Evolutionary conservation across 2,888 invertebrate species (phyloP).

Genomic region (Clunio marinus): DNA sequence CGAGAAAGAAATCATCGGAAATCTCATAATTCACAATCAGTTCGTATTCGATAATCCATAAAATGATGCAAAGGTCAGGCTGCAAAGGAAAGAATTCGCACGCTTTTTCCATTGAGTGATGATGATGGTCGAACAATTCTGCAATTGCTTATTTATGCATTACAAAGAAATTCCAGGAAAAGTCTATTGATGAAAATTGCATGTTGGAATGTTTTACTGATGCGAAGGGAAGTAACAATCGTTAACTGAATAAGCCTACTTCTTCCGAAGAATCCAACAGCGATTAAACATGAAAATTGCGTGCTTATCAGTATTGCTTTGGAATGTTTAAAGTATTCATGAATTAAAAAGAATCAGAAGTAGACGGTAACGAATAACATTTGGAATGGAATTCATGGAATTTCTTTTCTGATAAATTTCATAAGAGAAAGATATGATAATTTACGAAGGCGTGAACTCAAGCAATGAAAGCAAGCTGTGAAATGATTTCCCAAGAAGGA

Average conservation of each 20-base stretch:
- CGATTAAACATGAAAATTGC: conserved; percentile 5
- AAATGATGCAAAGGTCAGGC: not conserved
- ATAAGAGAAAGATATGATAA: too few species aligned
- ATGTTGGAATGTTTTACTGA: conserved; percentile 2
- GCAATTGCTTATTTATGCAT: too few species aligned
- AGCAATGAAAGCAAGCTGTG: too few species aligned
- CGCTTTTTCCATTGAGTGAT: not conserved
- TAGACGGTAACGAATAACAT: too few species aligned
- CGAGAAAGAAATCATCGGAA: not conserved
- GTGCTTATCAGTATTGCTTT: not conserved
- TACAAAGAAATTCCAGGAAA: conserved; percentile 6
- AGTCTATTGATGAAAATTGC: conserved; percentile 7
- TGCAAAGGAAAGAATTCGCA: too few species aligned
- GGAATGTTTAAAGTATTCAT: not conserved
- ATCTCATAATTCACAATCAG: conserved; percentile 14
- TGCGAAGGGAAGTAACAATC: too few species aligned
- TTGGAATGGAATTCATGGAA: too few species aligned
- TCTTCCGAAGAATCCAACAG: not conserved
- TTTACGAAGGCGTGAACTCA: too few species aligned
- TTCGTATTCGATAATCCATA: not conserved
- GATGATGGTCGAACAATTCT: too few species aligned
- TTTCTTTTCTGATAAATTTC: too few species aligned
- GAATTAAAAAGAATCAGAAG: not conserved
- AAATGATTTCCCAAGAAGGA: too few species aligned
- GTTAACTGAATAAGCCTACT: too few species aligned